Percentiles rank a stretch among this genome's conserved stretches.
phyloP scores from a whole-genome alignment of 2,888 invertebrate genomes.

The Pseudoips prasinana region DNA sequence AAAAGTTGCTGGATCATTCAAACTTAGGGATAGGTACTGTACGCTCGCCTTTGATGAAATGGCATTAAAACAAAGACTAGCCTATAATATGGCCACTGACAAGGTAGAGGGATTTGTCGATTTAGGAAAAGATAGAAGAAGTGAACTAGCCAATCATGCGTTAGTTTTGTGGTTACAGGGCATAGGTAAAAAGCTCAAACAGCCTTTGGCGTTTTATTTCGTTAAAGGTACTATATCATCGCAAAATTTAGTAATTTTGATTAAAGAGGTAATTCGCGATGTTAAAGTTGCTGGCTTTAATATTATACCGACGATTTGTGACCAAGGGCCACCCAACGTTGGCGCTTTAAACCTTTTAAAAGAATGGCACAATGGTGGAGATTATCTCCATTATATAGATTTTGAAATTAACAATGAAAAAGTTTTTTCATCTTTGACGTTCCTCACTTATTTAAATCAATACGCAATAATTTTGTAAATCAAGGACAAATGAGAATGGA shows the following conservation, averaged over 20 bases:
- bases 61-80: slow-evolving; percentile 11
- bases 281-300: slow-evolving; percentile 8
- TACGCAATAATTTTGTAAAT: slow-evolving; percentile 10
- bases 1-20: slow-evolving; percentile 12
- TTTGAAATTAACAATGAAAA: background rate
- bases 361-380: background rate
- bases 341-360: slow-evolving; percentile 9
- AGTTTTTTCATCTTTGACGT: slow-evolving; percentile 7
- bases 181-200: slow-evolving; percentile 20
- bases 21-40: slow-evolving; percentile 8
- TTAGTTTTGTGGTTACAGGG: slow-evolving; percentile 26
- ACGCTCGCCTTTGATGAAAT: slow-evolving; percentile 24
- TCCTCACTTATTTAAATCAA: slow-evolving; percentile 18
- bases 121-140: slow-evolving; percentile 4
- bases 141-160: slow-evolving; percentile 19
- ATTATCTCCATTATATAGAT: no score
- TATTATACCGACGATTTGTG: slow-evolving; percentile 17
- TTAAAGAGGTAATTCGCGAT: slow-evolving; percentile 8
- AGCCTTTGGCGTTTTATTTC: slow-evolving; percentile 27
- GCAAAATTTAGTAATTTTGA: slow-evolving; percentile 8
- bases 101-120: slow-evolving; percentile 22
- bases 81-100: slow-evolving; percentile 8
- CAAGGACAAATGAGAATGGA: slow-evolving; percentile 7
- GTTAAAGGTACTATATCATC: slow-evolving; percentile 19
- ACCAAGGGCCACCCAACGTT: slow-evolving; percentile 22